A percentile compares a stretch with the other conserved stretches of the same genome.
Evolutionary conservation across 2,888 invertebrate species (phyloP).

Genomic region (Dichetophora obliterata): DNA sequence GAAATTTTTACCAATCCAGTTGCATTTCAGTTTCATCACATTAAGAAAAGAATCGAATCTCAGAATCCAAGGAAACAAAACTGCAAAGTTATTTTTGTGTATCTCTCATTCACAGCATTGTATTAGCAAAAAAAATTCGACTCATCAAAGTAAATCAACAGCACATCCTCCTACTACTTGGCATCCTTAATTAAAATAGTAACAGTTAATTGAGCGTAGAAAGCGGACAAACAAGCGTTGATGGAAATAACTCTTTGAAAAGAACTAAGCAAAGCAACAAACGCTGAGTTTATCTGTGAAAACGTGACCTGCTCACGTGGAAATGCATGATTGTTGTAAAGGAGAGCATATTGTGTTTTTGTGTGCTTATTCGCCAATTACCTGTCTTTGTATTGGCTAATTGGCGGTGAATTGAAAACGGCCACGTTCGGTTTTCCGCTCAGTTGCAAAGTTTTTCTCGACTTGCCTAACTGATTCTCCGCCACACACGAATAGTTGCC

Average conservation of each 20-base stretch:
- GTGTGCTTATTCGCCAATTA: conserved; percentile 53
- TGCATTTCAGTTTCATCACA: too few species aligned
- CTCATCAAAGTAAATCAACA: too few species aligned
- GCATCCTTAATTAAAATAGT: not conserved
- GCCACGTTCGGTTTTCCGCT: conserved; percentile 78
- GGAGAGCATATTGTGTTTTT: not conserved
- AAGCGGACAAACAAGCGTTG: not conserved
- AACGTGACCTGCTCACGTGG: not conserved
- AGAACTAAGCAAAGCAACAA: not conserved
- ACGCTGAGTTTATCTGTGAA: not conserved
- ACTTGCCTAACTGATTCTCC: conserved; percentile 78
- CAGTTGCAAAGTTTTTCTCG: conserved; percentile 76
- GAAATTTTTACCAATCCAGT: too few species aligned
- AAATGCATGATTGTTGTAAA: too few species aligned
- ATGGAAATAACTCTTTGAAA: not conserved
- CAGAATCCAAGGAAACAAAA: too few species aligned
- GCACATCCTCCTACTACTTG: too few species aligned
- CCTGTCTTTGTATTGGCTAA: conserved; percentile 73
- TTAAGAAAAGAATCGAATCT: too few species aligned
- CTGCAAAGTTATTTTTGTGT: too few species aligned
- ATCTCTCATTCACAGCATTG: too few species aligned
- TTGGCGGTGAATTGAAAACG: conserved; percentile 75
- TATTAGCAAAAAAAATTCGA: too few species aligned
- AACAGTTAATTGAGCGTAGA: not conserved
- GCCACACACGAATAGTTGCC: conserved; percentile 80